Evolutionary conservation across 2,113 vertebrate genomes (phyloP).

Genomic region (Hippocampus comes): DNA sequence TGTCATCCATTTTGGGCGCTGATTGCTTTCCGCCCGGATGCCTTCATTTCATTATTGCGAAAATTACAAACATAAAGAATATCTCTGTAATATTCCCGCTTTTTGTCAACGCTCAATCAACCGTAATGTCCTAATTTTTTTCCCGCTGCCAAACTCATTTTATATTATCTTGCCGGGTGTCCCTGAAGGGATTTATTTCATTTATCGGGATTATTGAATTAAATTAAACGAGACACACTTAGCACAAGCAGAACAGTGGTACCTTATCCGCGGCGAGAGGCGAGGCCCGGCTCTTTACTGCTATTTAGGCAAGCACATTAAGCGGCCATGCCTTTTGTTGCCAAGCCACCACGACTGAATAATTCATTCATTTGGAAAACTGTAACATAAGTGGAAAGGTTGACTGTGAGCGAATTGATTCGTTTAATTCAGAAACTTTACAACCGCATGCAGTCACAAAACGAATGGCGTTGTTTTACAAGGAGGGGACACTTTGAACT

Average conservation of each 20-base stretch:
- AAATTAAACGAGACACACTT: slow-evolving; percentile 80
- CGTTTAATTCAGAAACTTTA: slow-evolving; percentile 64
- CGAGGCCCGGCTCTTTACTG: slow-evolving; percentile 66
- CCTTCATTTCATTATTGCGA: slow-evolving; percentile 78
- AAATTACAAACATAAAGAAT: slow-evolving; percentile 84
- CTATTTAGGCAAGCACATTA: slow-evolving; percentile 74
- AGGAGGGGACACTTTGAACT: slow-evolving; percentile 7
- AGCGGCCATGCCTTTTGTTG: slow-evolving; percentile 66
- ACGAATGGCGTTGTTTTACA: slow-evolving; percentile 46
- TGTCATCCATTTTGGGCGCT: slow-evolving; percentile 71
- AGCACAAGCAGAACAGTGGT: slow-evolving; percentile 67
- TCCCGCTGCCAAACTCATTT: slow-evolving; percentile 79
- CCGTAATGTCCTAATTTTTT: slow-evolving; percentile 82
- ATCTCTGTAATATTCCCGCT: slow-evolving; percentile 80
- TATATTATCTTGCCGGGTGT: slow-evolving; percentile 78
- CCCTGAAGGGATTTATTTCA: slow-evolving; percentile 84
- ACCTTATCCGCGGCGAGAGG: slow-evolving; percentile 72
- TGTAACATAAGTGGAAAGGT: slow-evolving; percentile 58
- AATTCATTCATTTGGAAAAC: slow-evolving; percentile 66
- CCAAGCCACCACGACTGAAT: slow-evolving; percentile 60
- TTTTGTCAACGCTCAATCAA: slow-evolving; percentile 83
- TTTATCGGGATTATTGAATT: slow-evolving; percentile 84
- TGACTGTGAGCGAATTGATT: slow-evolving; percentile 65
- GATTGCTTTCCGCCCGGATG: slow-evolving; percentile 83
- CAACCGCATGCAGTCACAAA: slow-evolving; percentile 51